Percentiles rank a stretch among this genome's conserved stretches.
These are phyloP conservation scores for Meleagris gallopavo DNA, from an alignment of 2,113 vertebrate genomes.

Conservation along the genomic window DNA sequence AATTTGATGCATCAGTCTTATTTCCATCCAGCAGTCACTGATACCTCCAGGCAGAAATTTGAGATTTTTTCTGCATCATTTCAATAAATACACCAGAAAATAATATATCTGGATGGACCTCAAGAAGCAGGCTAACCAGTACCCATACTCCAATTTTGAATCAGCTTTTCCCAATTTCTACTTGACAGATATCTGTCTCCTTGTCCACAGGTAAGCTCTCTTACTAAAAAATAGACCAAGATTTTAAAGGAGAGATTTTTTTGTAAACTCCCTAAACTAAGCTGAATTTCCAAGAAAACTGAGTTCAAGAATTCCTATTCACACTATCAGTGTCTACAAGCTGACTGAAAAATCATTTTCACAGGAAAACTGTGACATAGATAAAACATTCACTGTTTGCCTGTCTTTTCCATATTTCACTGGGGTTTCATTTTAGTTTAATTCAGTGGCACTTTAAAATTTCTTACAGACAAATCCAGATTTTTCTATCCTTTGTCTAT, in stretches of 20 bases:
- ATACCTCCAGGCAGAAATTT: not conserved
- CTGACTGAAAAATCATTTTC: not conserved
- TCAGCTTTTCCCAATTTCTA: not conserved
- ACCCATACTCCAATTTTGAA: rapidly evolving
- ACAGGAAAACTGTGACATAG: not conserved
- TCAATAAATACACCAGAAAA: not conserved
- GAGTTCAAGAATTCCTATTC: not conserved
- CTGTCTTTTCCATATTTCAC: not conserved
- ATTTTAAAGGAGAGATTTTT: not conserved
- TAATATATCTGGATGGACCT: not conserved
- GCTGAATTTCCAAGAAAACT: not conserved
- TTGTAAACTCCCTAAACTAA: not conserved
- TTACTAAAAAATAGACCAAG: too few species aligned
- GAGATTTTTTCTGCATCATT: not conserved
- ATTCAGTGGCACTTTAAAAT: not conserved
- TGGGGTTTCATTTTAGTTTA: not conserved
- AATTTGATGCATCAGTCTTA: not conserved
- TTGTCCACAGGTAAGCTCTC: not conserved
- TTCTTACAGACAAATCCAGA: not conserved
- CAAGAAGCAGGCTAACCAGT: not conserved
- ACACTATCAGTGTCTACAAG: not conserved
- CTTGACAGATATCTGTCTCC: not conserved
- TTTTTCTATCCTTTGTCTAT: not conserved
- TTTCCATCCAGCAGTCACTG: not conserved
- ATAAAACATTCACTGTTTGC: not conserved